Evolutionary conservation across 2,888 invertebrate genomes (phyloP).

Genomic region (Eudemis profundana): DNA sequence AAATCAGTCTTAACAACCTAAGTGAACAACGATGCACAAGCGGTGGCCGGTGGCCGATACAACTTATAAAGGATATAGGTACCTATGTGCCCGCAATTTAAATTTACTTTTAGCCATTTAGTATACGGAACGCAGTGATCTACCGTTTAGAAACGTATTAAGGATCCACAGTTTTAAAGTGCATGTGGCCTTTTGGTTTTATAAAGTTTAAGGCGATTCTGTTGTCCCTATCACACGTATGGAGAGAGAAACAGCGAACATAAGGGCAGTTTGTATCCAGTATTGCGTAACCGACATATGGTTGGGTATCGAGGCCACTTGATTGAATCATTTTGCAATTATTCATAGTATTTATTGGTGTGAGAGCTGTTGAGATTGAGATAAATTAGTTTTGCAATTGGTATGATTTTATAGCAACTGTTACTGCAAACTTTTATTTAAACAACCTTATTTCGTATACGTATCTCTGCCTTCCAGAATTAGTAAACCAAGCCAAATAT

Average conservation of each 20-base stretch:
- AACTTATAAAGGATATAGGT: too few relatives aligned
- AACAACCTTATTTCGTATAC: too few relatives aligned
- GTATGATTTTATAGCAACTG: background rate
- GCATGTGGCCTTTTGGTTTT: too few relatives aligned
- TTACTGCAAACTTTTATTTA: background rate
- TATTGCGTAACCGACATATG: slow-evolving; percentile 52
- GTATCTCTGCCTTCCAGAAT: too few relatives aligned
- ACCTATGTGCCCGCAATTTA: background rate
- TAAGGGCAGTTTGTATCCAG: slow-evolving; percentile 45
- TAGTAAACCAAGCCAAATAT: too few relatives aligned
- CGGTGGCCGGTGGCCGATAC: too few relatives aligned
- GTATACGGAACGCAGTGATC: background rate
- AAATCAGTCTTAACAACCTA: slow-evolving; percentile 13
- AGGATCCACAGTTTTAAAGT: too few relatives aligned
- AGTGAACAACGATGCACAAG: background rate
- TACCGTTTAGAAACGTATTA: background rate
- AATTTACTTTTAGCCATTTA: background rate
- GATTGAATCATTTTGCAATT: slow-evolving; percentile 43
- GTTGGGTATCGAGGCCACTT: slow-evolving; percentile 51
- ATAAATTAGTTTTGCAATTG: slow-evolving; percentile 2
- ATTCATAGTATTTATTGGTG: background rate
- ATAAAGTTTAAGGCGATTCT: background rate
- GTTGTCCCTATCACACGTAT: slow-evolving; percentile 19
- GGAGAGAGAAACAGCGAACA: slow-evolving; percentile 6
- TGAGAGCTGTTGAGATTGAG: background rate